phyloP scores from a whole-genome alignment of 2,888 invertebrate species.

The Drosophila maculinotata region DNA sequence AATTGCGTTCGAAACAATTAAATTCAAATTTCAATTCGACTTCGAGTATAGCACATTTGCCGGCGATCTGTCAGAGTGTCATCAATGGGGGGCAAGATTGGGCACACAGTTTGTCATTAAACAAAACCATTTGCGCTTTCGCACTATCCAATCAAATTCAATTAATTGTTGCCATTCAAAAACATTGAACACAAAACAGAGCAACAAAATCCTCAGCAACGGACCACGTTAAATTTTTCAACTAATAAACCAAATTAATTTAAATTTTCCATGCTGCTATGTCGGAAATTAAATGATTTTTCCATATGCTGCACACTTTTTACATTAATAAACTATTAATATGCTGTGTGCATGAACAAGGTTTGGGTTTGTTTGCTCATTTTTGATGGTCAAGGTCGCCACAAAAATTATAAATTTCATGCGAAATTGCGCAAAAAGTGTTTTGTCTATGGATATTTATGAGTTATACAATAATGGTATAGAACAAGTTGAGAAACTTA shows the following conservation, averaged over 20 bases:
- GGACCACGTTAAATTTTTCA: constrained; percentile 7
- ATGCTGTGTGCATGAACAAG: neutral
- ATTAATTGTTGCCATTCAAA: constrained; percentile 18
- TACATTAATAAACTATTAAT: constrained; percentile 1
- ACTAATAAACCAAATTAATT: constrained; percentile 41
- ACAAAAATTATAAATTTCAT: constrained; percentile 12
- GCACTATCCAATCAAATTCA: constrained; percentile 26
- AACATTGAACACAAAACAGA: too few species aligned
- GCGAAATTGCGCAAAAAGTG: constrained; percentile 4
- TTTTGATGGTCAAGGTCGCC: constrained; percentile 45
- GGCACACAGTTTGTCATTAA: constrained; percentile 6
- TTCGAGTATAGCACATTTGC: constrained; percentile 3
- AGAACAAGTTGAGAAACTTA: neutral
- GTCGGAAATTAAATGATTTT: constrained; percentile 34
- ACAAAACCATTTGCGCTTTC: constrained; percentile 20
- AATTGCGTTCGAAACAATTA: constrained; percentile 16
- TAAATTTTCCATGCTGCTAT: constrained; percentile 29
- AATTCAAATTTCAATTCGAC: constrained; percentile 9
- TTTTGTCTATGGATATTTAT: neutral
- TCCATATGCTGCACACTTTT: constrained; percentile 12
- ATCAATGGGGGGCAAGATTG: neutral
- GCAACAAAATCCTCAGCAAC: neutral
- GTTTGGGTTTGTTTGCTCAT: neutral
- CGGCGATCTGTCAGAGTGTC: neutral
- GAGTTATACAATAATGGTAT: neutral